These are phyloP conservation scores for Cyclophora albipunctata DNA, from an alignment of 2,888 invertebrate species.

Conservation along the genomic window DNA sequence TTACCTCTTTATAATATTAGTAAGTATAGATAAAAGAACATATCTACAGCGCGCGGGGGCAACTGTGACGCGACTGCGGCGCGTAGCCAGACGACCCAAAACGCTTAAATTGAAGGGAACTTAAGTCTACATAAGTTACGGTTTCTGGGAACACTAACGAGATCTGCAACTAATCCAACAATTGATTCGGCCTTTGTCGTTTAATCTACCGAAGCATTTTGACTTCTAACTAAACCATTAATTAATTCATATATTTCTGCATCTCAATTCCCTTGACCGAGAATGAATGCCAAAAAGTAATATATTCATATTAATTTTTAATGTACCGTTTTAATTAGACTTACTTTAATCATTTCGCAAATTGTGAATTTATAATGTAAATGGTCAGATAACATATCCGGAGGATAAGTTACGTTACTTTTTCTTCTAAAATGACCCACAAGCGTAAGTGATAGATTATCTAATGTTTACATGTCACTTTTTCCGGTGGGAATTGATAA, in stretches of 20 bases:
- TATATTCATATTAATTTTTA: not conserved
- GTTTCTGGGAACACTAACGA: too few species aligned
- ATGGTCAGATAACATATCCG: not conserved
- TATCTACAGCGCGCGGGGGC: too few species aligned
- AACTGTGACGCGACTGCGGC: too few species aligned
- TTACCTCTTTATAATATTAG: too few species aligned
- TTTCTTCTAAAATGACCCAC: too few species aligned
- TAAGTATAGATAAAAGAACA: too few species aligned
- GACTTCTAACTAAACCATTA: not conserved
- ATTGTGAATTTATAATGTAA: not conserved
- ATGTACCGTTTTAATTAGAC: conserved; percentile 1
- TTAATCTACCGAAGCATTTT: not conserved
- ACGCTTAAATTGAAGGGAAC: too few species aligned
- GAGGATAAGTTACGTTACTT: not conserved
- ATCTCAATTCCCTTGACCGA: not conserved
- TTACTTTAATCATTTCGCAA: not conserved
- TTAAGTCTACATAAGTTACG: too few species aligned
- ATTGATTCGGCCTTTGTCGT: not conserved
- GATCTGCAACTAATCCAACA: not conserved
- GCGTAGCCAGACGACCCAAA: too few species aligned
- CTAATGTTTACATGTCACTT: too few species aligned
- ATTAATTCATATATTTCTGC: conserved; percentile 1
- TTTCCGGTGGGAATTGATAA: too few species aligned
- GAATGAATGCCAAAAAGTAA: not conserved
- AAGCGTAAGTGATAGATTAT: too few species aligned